Percentiles rank a stretch among this genome's conserved stretches.
phyloP scores from a whole-genome alignment of 2,797 vertebrate species.

The Aeoliscus strigatus region DNA sequence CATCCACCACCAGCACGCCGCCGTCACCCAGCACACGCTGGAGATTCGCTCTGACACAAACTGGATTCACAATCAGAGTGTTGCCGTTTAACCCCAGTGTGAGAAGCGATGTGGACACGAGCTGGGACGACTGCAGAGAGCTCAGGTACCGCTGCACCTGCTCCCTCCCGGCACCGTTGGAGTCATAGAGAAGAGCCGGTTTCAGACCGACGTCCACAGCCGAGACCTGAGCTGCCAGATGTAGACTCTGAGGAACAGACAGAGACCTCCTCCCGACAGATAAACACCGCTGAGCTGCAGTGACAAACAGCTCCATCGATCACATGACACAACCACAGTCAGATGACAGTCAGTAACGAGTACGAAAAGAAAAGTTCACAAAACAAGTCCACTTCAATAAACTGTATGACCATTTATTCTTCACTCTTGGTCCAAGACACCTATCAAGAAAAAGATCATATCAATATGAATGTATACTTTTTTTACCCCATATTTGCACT shows the following conservation, averaged over 20 bases:
- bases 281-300: constrained; percentile 62
- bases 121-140: constrained; percentile 64
- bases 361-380: no score
- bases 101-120: constrained; percentile 67
- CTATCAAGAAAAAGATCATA: constrained; percentile 21
- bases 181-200: constrained; percentile 85
- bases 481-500: no score
- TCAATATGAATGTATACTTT: neutral
- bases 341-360: no score
- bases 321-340: constrained; percentile 39
- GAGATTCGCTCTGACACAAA: constrained; percentile 49
- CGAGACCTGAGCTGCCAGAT: constrained; percentile 78
- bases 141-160: constrained; percentile 78
- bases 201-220: constrained; percentile 84
- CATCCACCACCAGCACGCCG: constrained; percentile 69
- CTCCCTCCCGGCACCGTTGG: constrained; percentile 61
- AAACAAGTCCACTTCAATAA: neutral
- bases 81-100: constrained; percentile 73
- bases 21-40: constrained; percentile 44
- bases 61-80: constrained; percentile 72
- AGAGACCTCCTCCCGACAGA: constrained; percentile 66
- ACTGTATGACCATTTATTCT: neutral
- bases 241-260: constrained; percentile 67
- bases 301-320: constrained; percentile 54
- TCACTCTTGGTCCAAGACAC: constrained; percentile 53